phyloP scores from a whole-genome alignment of 2,888 invertebrate species.

The Apoda limacodes region DNA sequence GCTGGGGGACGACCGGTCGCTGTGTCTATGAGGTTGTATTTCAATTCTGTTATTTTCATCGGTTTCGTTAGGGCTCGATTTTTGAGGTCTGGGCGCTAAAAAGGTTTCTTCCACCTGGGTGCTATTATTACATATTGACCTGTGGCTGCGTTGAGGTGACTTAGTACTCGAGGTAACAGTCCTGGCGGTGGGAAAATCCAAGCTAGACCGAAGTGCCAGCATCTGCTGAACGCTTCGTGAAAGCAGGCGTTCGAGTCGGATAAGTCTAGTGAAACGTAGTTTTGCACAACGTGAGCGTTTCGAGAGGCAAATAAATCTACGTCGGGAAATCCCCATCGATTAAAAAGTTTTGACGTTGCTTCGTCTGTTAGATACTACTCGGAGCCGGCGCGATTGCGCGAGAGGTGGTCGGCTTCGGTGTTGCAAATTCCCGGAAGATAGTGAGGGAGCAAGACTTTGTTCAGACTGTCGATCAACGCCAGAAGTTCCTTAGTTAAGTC shows the following conservation, averaged over 20 bases:
- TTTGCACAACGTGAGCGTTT: constrained; percentile 15
- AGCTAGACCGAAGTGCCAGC: constrained; percentile 12
- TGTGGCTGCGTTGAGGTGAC: constrained; percentile 7
- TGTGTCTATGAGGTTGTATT: constrained; percentile 3
- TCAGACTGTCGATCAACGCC: constrained; percentile 1
- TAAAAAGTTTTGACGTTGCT: constrained; percentile 15
- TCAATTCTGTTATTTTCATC: constrained; percentile 2
- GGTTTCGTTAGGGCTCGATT: constrained; percentile 6
- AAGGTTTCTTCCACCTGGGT: constrained; percentile 12
- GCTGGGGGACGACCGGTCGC: constrained; percentile 8
- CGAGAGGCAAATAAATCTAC: constrained; percentile 21
- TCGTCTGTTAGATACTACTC: constrained; percentile 18
- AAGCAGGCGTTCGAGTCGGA: too few species aligned
- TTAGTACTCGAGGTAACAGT: constrained; percentile 12
- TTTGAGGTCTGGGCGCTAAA: constrained; percentile 11
- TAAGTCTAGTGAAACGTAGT: constrained; percentile 17
- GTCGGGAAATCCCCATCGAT: constrained; percentile 16
- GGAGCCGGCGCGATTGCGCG: constrained; percentile 8
- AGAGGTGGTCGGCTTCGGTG: constrained; percentile 23
- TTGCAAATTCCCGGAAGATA: constrained; percentile 26
- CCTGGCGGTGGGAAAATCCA: constrained; percentile 16
- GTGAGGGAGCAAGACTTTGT: constrained; percentile 11
- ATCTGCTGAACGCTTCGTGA: constrained; percentile 19
- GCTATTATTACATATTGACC: constrained; percentile 11
- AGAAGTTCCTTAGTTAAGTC: constrained; percentile 12